A percentile compares a stretch with the other conserved stretches of the same genome.
Evolutionary conservation across 2,797 vertebrate genomes (phyloP).

Genomic region (Danio choprae): DNA sequence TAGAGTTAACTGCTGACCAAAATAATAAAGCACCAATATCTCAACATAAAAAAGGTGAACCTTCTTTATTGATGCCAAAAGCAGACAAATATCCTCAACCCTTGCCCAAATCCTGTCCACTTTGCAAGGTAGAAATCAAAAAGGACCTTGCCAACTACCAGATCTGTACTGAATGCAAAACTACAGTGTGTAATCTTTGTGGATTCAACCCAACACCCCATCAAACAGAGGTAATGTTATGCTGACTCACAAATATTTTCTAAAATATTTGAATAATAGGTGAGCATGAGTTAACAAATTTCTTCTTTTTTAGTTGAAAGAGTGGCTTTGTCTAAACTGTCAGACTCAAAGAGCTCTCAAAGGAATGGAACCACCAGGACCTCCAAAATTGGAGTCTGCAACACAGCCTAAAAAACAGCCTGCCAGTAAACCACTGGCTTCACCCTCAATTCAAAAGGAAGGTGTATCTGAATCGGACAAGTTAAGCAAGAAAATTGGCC

Average conservation of each 20-base stretch:
- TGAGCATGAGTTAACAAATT: background rate
- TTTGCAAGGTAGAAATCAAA: slow-evolving; percentile 84
- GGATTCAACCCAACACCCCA: slow-evolving; percentile 93
- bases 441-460: slow-evolving; percentile 57
- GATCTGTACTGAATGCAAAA: slow-evolving; percentile 86
- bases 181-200: slow-evolving; percentile 82
- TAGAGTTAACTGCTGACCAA: slow-evolving; percentile 65
- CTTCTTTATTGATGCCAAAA: slow-evolving; percentile 58
- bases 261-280: background rate
- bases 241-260: background rate
- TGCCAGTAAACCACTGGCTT: slow-evolving; percentile 41
- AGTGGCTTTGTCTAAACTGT: slow-evolving; percentile 95
- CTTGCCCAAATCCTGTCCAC: slow-evolving; percentile 75
- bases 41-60: slow-evolving; percentile 57
- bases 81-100: slow-evolving; percentile 34
- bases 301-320: slow-evolving; percentile 70
- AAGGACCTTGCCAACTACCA: slow-evolving; percentile 83
- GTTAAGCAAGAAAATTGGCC: slow-evolving; percentile 14
- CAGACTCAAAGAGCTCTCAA: slow-evolving; percentile 91
- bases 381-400: slow-evolving; percentile 42
- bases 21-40: slow-evolving; percentile 71
- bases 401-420: slow-evolving; percentile 59
- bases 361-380: slow-evolving; percentile 61
- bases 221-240: slow-evolving; percentile 75
- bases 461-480: slow-evolving; percentile 34